Evolutionary conservation across 53 echinoderm and acorn worm genomes (phyloP), one percentile per base, ranked within the genome.

Genomic region (Hippasteria phrygiana): DNA sequence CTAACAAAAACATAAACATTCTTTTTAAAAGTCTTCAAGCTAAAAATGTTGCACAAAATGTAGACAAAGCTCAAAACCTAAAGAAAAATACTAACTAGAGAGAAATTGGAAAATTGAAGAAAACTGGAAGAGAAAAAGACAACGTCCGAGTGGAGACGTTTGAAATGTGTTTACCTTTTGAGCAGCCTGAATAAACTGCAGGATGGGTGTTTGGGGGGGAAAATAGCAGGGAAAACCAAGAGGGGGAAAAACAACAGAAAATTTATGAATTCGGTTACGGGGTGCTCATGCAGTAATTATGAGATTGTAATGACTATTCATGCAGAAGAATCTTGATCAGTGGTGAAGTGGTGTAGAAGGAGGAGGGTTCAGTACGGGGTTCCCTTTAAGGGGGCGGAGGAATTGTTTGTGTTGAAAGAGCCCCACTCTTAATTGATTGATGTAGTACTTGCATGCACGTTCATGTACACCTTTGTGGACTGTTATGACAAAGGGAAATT

Each of bases 101-200:
- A 55, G 55, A 73, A 71, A 9, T 27, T 24, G 45, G 20, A 55
- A 24, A 87, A 36, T 5, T 69, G 87, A 73, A 87, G 55, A 87
- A 35, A 55, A 20, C 26, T 73, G 55, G 73, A 33, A 26, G 42
- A 56, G n/a, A 26, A 59, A 75, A 33, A 45, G 40, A 36, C n/a
- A 88, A 72, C 34, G 17, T 81, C 43, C 43, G 43, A 63, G 41
- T 62, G 80, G 64, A 63, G 63, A 39, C 28, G 43, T 24, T 4
- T 6, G 12, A 35, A 38, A 13, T 20, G 11, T 72, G 69, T 86
- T 94, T 94, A 94, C 94, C 94, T 94, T 92, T 62, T 94, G 94
- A 27, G 94, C 94, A 53, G 94, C 94, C 75, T 89, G 90, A 73
- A 94, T 89, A 88, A 94, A 94, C 94, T 94, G 91, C 70, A 75